Conservation (phyloP, 2,113 vertebrate species). For the Chionis minor region DNA sequence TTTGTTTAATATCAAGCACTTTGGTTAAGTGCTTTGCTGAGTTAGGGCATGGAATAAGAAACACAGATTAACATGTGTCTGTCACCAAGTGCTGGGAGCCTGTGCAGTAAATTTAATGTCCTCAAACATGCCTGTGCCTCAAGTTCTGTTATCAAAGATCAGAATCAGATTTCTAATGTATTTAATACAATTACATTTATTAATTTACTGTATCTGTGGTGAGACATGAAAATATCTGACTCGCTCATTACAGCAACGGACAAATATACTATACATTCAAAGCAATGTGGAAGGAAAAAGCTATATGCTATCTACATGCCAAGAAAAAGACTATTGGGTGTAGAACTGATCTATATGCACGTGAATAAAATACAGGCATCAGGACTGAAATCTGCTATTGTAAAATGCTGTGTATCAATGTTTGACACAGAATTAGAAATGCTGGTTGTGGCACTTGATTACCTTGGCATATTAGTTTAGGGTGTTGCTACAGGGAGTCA, state of each 20-base stretch:
- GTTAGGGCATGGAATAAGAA: not conserved
- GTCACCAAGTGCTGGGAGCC: not conserved
- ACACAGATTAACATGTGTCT: not conserved
- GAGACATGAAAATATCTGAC: conserved; percentile 20
- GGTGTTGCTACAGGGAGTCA: conserved; percentile 21
- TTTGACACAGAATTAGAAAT: conserved; percentile 57
- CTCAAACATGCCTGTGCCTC: conserved; percentile 31
- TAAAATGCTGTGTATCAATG: not conserved
- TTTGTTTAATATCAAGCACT: not conserved
- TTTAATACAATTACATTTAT: conserved; percentile 65
- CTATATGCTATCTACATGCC: not conserved
- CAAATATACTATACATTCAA: not conserved
- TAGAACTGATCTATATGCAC: not conserved
- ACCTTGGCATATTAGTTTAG: not conserved
- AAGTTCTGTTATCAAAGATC: conserved; percentile 56
- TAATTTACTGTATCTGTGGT: not conserved
- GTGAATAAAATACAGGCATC: conserved; percentile 35
- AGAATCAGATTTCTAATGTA: conserved; percentile 66
- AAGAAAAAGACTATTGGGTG: not conserved
- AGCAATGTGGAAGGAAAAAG: not conserved
- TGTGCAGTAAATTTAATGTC: conserved; percentile 39
- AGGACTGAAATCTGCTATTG: not conserved
- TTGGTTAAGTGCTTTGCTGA: not conserved
- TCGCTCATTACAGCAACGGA: not conserved
- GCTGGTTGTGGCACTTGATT: conserved; percentile 45